Conservation (phyloP, 2,113 vertebrate genomes). For the Coptodon bakossiorum region DNA sequence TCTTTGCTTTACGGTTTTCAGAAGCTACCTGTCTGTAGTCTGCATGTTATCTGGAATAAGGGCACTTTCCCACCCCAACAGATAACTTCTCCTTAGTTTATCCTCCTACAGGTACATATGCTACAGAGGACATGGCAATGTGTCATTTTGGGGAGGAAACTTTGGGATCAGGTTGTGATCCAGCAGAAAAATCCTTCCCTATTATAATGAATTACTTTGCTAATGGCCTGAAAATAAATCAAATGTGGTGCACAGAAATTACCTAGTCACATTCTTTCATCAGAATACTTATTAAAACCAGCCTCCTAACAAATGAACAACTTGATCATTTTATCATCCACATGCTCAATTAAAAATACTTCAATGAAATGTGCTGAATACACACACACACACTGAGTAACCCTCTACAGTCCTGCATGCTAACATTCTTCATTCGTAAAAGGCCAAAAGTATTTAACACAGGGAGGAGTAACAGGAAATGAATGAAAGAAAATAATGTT, state of each 20-base stretch:
- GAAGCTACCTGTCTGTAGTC: conserved; percentile 10
- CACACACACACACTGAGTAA: background rate
- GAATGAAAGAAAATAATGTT: background rate
- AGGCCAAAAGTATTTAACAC: background rate
- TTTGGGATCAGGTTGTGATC: background rate
- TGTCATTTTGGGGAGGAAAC: background rate
- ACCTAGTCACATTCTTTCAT: background rate
- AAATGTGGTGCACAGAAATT: background rate
- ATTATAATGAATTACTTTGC: background rate
- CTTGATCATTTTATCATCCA: background rate
- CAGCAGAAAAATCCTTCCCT: background rate
- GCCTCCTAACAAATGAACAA: background rate
- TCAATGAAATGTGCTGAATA: background rate
- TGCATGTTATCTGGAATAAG: background rate
- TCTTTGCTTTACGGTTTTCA: conserved; percentile 23
- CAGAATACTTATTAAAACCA: background rate
- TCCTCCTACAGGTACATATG: background rate
- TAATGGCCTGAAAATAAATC: background rate
- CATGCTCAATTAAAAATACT: background rate
- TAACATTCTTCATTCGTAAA: background rate
- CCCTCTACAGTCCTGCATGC: background rate
- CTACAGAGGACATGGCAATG: background rate
- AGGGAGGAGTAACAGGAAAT: background rate
- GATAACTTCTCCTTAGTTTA: conserved; percentile 28
- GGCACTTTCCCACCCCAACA: background rate